These are phyloP conservation scores for Acrocephalus scirpaceus DNA, from an alignment of 2,797 vertebrate species.

Conservation along the genomic window DNA sequence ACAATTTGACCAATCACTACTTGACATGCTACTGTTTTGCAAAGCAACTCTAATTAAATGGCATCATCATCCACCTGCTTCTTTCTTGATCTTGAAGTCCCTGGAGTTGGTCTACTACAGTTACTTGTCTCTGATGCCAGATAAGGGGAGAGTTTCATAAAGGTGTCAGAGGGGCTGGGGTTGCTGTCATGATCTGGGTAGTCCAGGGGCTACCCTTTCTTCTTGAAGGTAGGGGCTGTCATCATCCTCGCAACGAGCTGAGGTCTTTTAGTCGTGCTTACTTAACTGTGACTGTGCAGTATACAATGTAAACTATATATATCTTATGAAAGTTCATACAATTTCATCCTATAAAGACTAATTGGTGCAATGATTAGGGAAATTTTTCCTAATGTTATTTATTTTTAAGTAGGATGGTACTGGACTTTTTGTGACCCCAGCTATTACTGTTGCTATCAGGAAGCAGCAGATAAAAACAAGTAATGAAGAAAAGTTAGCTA, in stretches of 20 bases:
- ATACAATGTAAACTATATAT: background rate
- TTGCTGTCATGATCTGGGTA: background rate
- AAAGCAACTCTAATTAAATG: background rate
- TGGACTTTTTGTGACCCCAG: background rate
- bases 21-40: background rate
- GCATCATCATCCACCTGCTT: background rate
- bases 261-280: background rate
- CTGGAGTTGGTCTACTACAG: background rate
- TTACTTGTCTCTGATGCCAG: background rate
- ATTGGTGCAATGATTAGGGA: background rate
- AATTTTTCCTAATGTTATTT: background rate
- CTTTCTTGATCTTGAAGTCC: background rate
- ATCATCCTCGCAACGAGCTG: background rate
- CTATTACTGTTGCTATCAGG: background rate
- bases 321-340: background rate
- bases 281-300: background rate
- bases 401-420: background rate
- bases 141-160: background rate
- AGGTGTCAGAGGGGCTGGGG: background rate
- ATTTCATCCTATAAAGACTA: background rate
- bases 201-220: background rate
- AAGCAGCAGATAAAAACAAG: background rate
- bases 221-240: background rate
- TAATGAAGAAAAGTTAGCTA: background rate
- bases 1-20: background rate